Conservation (phyloP, 2,113 vertebrate genomes). For the Oncorhynchus nerka region DNA sequence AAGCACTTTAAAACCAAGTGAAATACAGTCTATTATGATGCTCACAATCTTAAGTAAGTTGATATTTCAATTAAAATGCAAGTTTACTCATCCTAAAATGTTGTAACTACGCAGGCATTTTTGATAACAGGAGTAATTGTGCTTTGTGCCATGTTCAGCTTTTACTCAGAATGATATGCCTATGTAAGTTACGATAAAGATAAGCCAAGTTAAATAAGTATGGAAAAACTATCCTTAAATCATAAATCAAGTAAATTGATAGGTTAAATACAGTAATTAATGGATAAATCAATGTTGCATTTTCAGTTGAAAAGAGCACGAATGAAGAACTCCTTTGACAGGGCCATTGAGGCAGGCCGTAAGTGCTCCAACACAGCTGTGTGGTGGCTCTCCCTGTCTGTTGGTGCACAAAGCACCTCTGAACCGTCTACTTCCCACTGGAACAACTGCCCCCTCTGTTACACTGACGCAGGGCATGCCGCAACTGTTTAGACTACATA, state of each 20-base stretch:
- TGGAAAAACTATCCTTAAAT: too few relatives aligned
- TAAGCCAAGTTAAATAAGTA: too few relatives aligned
- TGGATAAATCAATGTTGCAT: not conserved
- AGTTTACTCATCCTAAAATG: too few relatives aligned
- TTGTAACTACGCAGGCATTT: too few relatives aligned
- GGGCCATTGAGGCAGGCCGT: constrained; percentile 34
- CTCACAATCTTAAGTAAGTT: too few relatives aligned
- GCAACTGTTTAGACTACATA: constrained; percentile 34
- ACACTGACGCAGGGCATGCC: constrained; percentile 19
- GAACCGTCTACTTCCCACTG: constrained; percentile 20
- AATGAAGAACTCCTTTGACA: constrained; percentile 28
- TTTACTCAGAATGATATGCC: too few relatives aligned
- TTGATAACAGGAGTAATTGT: too few relatives aligned
- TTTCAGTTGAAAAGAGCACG: not conserved
- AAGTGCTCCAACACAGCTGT: constrained; percentile 6
- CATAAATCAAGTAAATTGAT: not conserved
- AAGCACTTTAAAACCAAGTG: too few relatives aligned
- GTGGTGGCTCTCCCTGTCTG: constrained; percentile 3
- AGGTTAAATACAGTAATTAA: not conserved
- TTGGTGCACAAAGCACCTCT: constrained; percentile 22
- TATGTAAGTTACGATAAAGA: too few relatives aligned
- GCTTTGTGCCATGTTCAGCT: too few relatives aligned
- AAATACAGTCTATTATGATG: too few relatives aligned
- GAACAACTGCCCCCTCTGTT: constrained; percentile 24
- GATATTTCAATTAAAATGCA: too few relatives aligned